Evolutionary conservation across 2,797 vertebrate species (phyloP).

Genomic region (Squalus acanthias): DNA sequence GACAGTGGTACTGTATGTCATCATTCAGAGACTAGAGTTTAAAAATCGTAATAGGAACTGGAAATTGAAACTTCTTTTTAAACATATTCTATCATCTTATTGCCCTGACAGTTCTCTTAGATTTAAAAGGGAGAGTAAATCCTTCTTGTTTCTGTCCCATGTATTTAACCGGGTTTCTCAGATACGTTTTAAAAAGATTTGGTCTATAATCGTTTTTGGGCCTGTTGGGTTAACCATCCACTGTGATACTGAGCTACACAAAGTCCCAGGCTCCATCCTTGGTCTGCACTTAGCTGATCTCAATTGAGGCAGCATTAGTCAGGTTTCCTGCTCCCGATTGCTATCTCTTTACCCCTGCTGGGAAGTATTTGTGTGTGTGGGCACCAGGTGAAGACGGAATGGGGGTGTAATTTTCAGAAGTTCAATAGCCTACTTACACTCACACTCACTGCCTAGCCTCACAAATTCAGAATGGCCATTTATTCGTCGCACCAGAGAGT

Average conservation of each 20-base stretch:
- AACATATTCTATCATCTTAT: not conserved
- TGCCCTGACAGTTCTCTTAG: not conserved
- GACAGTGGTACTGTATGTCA: not conserved
- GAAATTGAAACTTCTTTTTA: constrained; percentile 3
- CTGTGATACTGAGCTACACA: not conserved
- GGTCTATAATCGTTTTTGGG: not conserved
- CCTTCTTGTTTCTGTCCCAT: not conserved
- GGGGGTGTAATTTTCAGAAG: not conserved
- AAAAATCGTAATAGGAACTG: not conserved
- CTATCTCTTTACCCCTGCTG: not conserved
- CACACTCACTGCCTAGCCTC: not conserved
- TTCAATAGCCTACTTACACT: not conserved
- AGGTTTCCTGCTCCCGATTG: not conserved
- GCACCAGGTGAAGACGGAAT: not conserved
- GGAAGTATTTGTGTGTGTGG: not conserved
- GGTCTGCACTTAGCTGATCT: not conserved
- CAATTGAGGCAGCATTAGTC: not conserved
- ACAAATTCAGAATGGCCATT: not conserved
- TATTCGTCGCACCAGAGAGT: not conserved
- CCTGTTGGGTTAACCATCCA: not conserved
- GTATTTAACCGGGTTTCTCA: not conserved
- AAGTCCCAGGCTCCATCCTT: not conserved
- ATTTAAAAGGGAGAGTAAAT: not conserved
- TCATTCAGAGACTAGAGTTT: not conserved
- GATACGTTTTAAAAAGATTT: not conserved